Evolutionary conservation across 2,797 vertebrate species (phyloP), one percentile per base, ranked within the genome.

Genomic region (Sparidentex hasta): DNA sequence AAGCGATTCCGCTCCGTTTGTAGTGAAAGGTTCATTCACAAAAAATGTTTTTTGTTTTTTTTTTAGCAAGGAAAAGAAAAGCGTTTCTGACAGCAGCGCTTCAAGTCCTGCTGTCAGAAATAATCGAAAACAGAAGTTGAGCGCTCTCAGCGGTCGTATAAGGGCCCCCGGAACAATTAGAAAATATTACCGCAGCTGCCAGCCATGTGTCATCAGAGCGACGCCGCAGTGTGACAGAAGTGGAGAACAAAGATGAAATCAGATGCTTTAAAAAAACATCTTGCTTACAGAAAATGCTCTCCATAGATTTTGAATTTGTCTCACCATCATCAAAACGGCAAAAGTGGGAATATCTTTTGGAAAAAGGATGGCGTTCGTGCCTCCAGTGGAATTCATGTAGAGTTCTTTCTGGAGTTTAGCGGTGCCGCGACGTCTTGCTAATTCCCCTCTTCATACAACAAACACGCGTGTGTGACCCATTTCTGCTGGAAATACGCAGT

Each of bases 111-210:
- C 63, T 67, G 47, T 62, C 46, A 20, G 51, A 56, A 56, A 50
- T 41, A 57, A 73, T 50, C 18, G 61, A 56, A 59, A 47, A 25
- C 63, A 29, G 1, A 62, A 18, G 50, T 62, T 18, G 23, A 47
- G 3, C 48, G 16, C 21, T 61, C 41, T 55, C 20, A 16, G 52
- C 44, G 25, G 41, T 41, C 1, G 4, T 17, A 27, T 7, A 27
- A 3, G 29, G 46, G 20, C 47, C 21, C 33, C 54, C 0, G 1
- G 66, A 80, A 74, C 65, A 64, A 33, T 73, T 58, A 41, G 11
- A 7, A 64, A 57, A 27, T 44, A 58, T 68, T 59, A 52, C n/a
- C 21, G 20, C 33, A 64, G 46, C 70, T 74, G 43, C 43, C 27
- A 56, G 16, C 5, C 2, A 38, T 33, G 25, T 68, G 57, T 63